Percentiles rank a stretch among this genome's conserved stretches.
Conservation (phyloP, 2,113 vertebrate species). For the Drymodes brunneopygia region DNA sequence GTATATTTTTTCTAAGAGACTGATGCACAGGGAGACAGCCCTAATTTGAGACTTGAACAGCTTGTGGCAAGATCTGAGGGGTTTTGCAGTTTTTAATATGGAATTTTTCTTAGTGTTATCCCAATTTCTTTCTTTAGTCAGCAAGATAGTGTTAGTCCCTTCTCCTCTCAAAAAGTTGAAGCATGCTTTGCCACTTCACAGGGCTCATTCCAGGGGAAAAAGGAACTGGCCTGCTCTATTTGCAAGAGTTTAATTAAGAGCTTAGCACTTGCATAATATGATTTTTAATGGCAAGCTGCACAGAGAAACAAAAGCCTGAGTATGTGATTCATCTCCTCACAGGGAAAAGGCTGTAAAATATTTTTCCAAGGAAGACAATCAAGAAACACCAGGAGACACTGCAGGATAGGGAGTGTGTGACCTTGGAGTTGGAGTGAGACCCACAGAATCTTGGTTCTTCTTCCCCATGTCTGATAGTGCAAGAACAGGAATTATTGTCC, state of each 20-base stretch:
- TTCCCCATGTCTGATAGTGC: neutral
- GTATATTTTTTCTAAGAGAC: neutral
- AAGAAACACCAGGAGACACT: neutral
- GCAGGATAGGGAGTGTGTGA: constrained; percentile 23
- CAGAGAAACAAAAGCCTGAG: neutral
- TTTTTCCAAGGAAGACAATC: neutral
- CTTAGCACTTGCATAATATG: neutral
- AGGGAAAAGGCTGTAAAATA: neutral
- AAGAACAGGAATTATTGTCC: constrained; percentile 25
- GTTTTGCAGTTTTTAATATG: neutral
- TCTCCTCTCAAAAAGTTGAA: neutral
- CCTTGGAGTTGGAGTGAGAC: neutral
- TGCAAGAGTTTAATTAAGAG: neutral
- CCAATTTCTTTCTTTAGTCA: neutral
- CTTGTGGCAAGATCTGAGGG: neutral
- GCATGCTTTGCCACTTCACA: neutral
- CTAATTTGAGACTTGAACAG: neutral
- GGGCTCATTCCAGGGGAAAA: neutral
- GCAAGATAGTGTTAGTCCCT: neutral
- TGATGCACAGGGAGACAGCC: fast-evolving
- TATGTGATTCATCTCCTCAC: neutral
- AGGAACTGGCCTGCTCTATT: neutral
- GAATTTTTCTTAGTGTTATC: neutral
- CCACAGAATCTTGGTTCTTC: constrained; percentile 17
- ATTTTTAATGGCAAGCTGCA: neutral